Percentiles rank a stretch among this genome's conserved stretches.
Conservation (phyloP, 2,888 invertebrate genomes). For the Ectropis crepuscularia region DNA sequence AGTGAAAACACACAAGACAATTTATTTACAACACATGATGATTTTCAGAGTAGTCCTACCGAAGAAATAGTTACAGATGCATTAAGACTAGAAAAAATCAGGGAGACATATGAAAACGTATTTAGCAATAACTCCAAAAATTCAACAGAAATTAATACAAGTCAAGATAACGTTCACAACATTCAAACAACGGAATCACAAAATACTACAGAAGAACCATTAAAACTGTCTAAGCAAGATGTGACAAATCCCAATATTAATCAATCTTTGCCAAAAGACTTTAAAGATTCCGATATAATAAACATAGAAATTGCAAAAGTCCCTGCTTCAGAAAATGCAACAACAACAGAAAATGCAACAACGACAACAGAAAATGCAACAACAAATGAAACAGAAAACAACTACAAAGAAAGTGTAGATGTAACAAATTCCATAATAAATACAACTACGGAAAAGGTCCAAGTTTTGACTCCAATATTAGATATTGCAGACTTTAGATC, state of each 20-base stretch:
- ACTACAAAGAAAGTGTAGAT: background rate
- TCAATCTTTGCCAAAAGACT: background rate
- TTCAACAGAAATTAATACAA: background rate
- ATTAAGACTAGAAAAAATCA: background rate
- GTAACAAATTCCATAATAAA: too few relatives aligned
- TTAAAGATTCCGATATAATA: slow-evolving; percentile 3
- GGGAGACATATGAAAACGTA: background rate
- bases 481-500: too few relatives aligned
- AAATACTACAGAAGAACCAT: background rate
- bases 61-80: background rate
- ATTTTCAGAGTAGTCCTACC: background rate
- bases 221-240: background rate
- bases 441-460: too few relatives aligned
- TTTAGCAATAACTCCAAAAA: background rate
- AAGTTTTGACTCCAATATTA: too few relatives aligned
- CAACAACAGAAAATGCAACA: background rate
- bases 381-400: background rate
- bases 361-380: background rate
- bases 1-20: background rate
- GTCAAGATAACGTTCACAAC: background rate
- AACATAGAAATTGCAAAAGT: slow-evolving; percentile 6
- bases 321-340: background rate
- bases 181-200: background rate
- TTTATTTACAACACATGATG: background rate
- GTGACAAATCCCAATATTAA: background rate